A percentile compares a stretch with the other conserved stretches of the same genome.
These are phyloP conservation scores for Microcebus jonahi DNA, from an alignment of 2,113 vertebrate genomes.

Conservation along the genomic window DNA sequence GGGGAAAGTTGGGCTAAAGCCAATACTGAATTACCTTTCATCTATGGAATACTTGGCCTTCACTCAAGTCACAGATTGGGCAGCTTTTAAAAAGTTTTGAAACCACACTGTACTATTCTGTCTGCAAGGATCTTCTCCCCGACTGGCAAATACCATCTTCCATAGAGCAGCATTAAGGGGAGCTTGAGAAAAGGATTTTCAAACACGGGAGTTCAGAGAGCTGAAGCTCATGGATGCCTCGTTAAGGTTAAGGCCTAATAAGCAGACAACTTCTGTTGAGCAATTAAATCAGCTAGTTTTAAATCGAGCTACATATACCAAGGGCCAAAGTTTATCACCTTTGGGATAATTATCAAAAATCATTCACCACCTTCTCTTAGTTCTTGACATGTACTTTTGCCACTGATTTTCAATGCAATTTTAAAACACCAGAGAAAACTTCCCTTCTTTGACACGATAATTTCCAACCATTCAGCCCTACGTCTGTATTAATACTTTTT, in stretches of 20 bases:
- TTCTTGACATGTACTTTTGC: not conserved
- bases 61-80: not conserved
- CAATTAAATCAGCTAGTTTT: not conserved
- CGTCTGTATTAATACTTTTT: not conserved
- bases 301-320: not conserved
- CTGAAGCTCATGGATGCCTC: not conserved
- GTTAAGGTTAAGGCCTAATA: not conserved
- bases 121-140: not conserved
- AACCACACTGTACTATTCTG: not conserved
- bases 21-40: conserved; percentile 56
- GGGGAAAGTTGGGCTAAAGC: conserved; percentile 7
- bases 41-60: conserved; percentile 37
- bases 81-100: conserved; percentile 6
- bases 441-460: not conserved
- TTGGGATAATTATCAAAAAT: not conserved
- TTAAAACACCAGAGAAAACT: not conserved
- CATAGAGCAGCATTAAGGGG: not conserved
- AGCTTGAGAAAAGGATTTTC: not conserved
- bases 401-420: not conserved
- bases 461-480: not conserved
- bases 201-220: not conserved
- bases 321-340: not conserved
- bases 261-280: not conserved
- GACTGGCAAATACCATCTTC: not conserved
- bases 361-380: not conserved